phyloP scores from a whole-genome alignment of 1,140 invertebrate genomes.

The Drosophila busckii region DNA sequence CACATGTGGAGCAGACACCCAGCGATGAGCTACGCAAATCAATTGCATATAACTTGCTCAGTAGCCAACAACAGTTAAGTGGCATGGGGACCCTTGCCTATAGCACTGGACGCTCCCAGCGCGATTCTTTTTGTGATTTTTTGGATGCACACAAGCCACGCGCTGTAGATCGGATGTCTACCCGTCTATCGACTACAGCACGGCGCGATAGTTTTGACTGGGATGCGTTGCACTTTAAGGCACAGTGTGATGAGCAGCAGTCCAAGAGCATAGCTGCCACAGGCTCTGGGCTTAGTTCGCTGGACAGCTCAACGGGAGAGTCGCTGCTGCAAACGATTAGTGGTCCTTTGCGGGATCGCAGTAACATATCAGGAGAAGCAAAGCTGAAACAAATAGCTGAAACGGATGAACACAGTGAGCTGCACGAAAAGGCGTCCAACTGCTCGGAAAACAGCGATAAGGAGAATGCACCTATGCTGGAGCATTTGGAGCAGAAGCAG shows the following conservation, averaged over 20 bases:
- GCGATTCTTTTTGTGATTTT: constrained; percentile 75
- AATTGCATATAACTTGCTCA: constrained; percentile 35
- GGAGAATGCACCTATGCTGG: constrained; percentile 45
- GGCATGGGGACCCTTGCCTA: constrained; percentile 15
- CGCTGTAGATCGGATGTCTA: constrained; percentile 53
- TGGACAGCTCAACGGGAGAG: constrained; percentile 25
- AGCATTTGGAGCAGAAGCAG: constrained; percentile 30
- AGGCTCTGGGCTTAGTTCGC: constrained; percentile 15
- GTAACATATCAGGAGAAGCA: constrained; percentile 45
- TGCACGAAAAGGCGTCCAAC: constrained; percentile 25
- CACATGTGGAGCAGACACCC: constrained; percentile 18
- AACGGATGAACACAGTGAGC: constrained; percentile 42
- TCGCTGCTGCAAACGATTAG: constrained; percentile 53
- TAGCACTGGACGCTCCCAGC: constrained; percentile 17
- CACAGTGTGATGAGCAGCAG: constrained; percentile 25
- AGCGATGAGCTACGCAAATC: constrained; percentile 58
- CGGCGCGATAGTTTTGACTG: constrained; percentile 72
- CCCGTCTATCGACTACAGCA: constrained; percentile 32
- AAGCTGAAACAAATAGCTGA: constrained; percentile 64
- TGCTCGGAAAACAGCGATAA: constrained; percentile 51
- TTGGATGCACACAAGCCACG: constrained; percentile 51
- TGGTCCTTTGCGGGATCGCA: constrained; percentile 59
- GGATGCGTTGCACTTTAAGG: constrained; percentile 46
- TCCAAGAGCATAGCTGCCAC: constrained; percentile 25
- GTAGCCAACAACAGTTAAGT: constrained; percentile 26